Base-by-base conservation (phyloP, 1,140 invertebrate genomes). In the Pteromalus puparum region DNA sequence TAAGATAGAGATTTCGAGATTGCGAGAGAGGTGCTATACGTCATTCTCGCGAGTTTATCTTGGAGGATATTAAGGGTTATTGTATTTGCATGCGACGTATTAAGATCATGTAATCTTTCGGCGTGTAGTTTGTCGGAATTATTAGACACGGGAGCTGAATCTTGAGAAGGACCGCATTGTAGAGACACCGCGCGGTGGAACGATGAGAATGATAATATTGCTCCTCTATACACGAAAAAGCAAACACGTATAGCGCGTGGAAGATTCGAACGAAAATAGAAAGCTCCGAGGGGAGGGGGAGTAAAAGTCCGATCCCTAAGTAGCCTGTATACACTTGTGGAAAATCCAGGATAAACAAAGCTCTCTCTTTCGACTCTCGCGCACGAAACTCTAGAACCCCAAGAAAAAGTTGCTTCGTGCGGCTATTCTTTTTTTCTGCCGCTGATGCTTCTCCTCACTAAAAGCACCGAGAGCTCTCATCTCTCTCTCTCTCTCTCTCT, bases 301-400 rank as follows among this genome's bases (percentile, higher is more conserved):
- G 2, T 18, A 18, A 24, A n/a, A 34, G 28, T 75, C 18, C 9
- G 34, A 38, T 34, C 15, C 12, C n/a, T 38, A 24, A 80, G 65
- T 70, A 42, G 79, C 9, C 24, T 72, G n/a, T 3, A n/a, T 48
- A 5, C 70, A 21, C n/a, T 21, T 30, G n/a, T 26, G 13, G 1
- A 61, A 81, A 81, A 79, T 38, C 28, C 61, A 18, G 75, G 18
- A 79, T 38, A 75, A 82, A 82, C 48, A 48, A 46, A 76, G 21
- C 18, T n/a, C 26, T n/a, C 21, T 28, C 12, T 72, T 26, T n/a
- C n/a, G n/a, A 13, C 30, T 72, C 12, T 0, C n/a, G 15, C 13
- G 4, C 53, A n/a, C 9, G 74, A 77, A 83, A 77, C 26, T 67
- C 18, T 48, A 72, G 48, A 83, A 46, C 0, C 2, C 21, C 78